A percentile compares a stretch with the other conserved stretches of the same genome.
phyloP scores from a whole-genome alignment of 2,113 vertebrate genomes.

The Bothrops jararaca region DNA sequence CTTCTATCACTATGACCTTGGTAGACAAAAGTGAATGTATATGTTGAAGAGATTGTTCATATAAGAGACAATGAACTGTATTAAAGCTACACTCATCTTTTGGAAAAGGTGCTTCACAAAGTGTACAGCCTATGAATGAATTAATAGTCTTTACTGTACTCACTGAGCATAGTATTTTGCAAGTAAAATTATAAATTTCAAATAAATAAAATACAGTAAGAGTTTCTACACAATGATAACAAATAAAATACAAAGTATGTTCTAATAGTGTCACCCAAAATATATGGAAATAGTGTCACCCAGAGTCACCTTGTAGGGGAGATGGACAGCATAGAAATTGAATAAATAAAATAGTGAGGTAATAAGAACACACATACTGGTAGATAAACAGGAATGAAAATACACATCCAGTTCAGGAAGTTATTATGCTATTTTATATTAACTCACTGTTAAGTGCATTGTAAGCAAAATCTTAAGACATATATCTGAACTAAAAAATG shows the following conservation, averaged over 20 bases:
- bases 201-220: background rate
- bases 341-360: background rate
- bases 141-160: background rate
- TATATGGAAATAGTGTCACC: too few relatives aligned
- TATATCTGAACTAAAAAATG: background rate
- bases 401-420: background rate
- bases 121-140: background rate
- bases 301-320: background rate
- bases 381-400: background rate
- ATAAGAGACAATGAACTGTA: background rate
- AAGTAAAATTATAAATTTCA: background rate
- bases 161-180: background rate
- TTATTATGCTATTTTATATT: background rate
- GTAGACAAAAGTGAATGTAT: background rate
- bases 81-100: background rate
- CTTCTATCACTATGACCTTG: background rate
- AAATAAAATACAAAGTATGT: background rate
- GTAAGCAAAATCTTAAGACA: background rate
- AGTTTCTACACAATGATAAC: background rate
- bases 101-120: background rate
- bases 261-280: background rate
- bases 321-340: background rate
- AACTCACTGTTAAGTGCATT: background rate
- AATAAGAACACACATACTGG: background rate
- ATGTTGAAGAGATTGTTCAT: background rate